Conservation (phyloP, 2,888 invertebrate species). For the Proisotoma minuta region DNA sequence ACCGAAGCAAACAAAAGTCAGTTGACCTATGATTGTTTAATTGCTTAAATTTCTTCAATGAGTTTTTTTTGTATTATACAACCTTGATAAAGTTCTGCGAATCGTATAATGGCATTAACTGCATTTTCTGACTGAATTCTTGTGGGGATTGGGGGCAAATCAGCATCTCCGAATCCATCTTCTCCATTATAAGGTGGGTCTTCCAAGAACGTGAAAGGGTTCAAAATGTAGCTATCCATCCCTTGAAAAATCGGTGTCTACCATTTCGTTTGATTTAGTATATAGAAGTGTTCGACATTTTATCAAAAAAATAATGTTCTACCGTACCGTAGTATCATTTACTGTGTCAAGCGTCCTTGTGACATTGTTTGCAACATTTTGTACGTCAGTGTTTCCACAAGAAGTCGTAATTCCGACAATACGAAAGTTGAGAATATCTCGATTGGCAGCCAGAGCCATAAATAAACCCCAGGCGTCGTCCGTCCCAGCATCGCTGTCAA, state of each 20-base stretch:
- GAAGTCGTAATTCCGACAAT: conserved; percentile 69
- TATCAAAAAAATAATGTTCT: conserved; percentile 63
- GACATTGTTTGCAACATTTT: conserved; percentile 66
- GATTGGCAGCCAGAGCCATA: conserved; percentile 55
- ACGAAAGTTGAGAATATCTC: conserved; percentile 53
- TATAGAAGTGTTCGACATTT: too few relatives aligned
- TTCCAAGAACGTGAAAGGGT: conserved; percentile 39
- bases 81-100: conserved; percentile 46
- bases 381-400: conserved; percentile 67
- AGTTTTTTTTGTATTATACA: background rate
- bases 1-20: conserved; percentile 57
- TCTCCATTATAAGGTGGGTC: conserved; percentile 49
- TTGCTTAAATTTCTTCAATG: too few relatives aligned
- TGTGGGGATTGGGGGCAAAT: conserved; percentile 35
- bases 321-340: conserved; percentile 50
- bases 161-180: conserved; percentile 50
- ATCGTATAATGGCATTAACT: conserved; percentile 44
- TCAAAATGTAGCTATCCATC: conserved; percentile 31
- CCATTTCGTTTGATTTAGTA: background rate
- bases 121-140: conserved; percentile 47
- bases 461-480: conserved; percentile 61
- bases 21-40: conserved; percentile 47
- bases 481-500: conserved; percentile 60
- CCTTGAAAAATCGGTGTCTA: conserved; percentile 43
- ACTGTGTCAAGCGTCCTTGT: conserved; percentile 52